Evolutionary conservation across 2,113 vertebrate species (phyloP), one percentile per base, ranked within the genome.

Genomic region (Lepus timidus): DNA sequence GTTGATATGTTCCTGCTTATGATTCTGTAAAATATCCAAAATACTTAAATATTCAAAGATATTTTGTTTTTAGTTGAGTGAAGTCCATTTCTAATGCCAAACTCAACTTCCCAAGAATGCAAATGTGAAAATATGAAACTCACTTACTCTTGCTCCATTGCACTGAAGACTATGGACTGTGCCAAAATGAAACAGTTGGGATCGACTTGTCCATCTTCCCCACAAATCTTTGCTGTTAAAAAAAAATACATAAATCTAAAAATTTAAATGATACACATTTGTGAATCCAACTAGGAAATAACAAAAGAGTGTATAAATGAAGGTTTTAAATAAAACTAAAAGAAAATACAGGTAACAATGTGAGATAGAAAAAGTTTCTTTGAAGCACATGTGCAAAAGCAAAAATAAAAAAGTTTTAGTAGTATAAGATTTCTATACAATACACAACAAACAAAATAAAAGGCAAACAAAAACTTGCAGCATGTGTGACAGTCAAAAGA

Each of bases 151-250:
- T 99, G 99, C 75, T 99, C 99, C 99, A 99, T 98, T 97, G 99
- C 99, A 95, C 96, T 96, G 89, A 99, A 99, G 92, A 99, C 99
- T 51, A 99, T 97, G 14, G 99, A 98, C 98, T 99, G 99, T 62
- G 99, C 99, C 88, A 98, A 98, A 95, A 99, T 98, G 33, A 99
- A 99, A 98, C 99, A 99, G 98, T 99, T 99, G 23, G 99, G 99
- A 97, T 99, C 99, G 98, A 99, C 99, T 96, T 99, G 99, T 87
- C 99, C 99, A 13, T 99, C 99, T 97, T 99, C 99, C 61, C 99
- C 99, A 96, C 99, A 99, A 88, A 99, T 99, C 96, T 99, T 99
- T 87, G 99, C 99, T 99, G 97, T 95, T 97, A 98, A 97, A 98
- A 97, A 92, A 82, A 97, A 58, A 96, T 14, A 29, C 39, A 78